Percentiles rank a stretch among this genome's conserved stretches.
Conservation (phyloP, 53 echinoderm and acorn worm species). For the Hippasteria phrygiana region DNA sequence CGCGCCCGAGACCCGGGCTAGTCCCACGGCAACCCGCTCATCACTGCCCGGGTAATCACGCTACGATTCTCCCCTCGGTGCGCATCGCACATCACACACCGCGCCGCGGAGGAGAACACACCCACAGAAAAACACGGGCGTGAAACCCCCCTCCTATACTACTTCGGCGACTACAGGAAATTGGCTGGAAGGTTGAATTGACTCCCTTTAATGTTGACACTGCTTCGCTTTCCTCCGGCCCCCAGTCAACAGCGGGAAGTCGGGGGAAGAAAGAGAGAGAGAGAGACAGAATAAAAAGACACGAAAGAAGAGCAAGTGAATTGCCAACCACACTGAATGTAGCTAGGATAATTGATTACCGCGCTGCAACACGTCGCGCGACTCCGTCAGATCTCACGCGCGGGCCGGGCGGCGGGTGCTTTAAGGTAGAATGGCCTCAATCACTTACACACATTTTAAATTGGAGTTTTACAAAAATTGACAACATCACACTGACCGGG, state of each 20-base stretch:
- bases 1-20: conserved; percentile 5
- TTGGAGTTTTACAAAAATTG: neutral
- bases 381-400: neutral
- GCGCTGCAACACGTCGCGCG: conserved; percentile 25
- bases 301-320: neutral
- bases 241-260: conserved; percentile 53
- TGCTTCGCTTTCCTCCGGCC: conserved; percentile 60
- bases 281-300: neutral
- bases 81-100: neutral
- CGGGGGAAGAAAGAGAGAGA: neutral
- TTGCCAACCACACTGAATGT: conserved; percentile 38
- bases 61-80: neutral
- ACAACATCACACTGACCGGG: neutral
- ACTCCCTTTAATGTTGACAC: conserved; percentile 58
- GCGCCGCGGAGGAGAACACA: neutral
- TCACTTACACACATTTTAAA: neutral
- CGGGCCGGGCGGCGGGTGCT: neutral
- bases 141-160: neutral
- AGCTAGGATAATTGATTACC: conserved; percentile 66
- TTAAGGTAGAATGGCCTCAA: neutral
- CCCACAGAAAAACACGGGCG: conserved; percentile 45
- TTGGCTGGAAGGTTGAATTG: conserved; percentile 55
- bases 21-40: conserved; percentile 54
- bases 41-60: conserved; percentile 52
- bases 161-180: conserved; percentile 53